phyloP scores from a whole-genome alignment of 2,888 invertebrate genomes.

The Sphaerophoria taeniata region DNA sequence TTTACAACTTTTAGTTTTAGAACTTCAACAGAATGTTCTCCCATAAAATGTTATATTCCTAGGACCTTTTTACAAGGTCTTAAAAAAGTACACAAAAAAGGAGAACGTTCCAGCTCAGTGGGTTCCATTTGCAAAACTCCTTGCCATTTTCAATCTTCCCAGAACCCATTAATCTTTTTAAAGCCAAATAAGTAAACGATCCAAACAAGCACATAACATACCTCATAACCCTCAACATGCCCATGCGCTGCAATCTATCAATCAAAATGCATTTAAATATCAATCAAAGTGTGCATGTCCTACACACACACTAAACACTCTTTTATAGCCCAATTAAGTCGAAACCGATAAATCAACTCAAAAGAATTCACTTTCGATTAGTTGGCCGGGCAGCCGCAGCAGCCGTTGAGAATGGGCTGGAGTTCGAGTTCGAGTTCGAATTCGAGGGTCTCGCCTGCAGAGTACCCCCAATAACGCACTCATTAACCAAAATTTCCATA shows the following conservation, averaged over 20 bases:
- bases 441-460: constrained; percentile 37
- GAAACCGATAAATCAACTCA: constrained; percentile 60
- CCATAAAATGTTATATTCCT: not conserved
- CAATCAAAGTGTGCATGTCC: constrained; percentile 49
- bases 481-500: constrained; percentile 64
- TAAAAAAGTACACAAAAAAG: not conserved
- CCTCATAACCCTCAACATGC: constrained; percentile 6
- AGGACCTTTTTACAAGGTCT: too few relatives aligned
- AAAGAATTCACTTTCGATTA: constrained; percentile 69
- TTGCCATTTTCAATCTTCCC: not conserved
- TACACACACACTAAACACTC: constrained; percentile 39
- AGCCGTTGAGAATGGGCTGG: constrained; percentile 4
- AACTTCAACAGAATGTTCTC: not conserved
- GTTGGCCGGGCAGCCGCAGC: not conserved
- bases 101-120: constrained; percentile 1
- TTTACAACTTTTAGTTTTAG: not conserved
- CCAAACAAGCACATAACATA: not conserved
- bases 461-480: constrained; percentile 36
- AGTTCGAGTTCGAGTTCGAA: not conserved
- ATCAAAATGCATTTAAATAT: constrained; percentile 43
- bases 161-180: constrained; percentile 10
- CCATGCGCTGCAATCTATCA: constrained; percentile 33
- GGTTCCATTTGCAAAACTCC: not conserved
- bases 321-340: constrained; percentile 72
- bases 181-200: not conserved